Evolutionary conservation across 64 coral and sea anemone species (phyloP).

Genomic region (Montipora foliosa): DNA sequence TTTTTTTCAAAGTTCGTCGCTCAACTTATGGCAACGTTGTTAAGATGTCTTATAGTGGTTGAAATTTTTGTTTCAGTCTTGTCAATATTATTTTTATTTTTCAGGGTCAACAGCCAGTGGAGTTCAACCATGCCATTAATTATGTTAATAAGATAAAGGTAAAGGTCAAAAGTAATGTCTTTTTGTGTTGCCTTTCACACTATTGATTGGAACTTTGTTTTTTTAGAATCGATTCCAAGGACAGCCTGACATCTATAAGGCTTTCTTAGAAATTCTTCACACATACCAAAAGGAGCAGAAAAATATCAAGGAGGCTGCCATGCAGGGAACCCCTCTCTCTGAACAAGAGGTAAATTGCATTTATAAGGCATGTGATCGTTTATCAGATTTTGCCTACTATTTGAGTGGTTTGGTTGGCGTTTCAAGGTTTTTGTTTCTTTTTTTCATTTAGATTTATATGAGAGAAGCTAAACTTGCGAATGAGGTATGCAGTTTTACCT

Average conservation of each 20-base stretch:
- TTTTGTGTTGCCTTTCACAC: background rate
- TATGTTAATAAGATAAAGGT: conserved; percentile 99
- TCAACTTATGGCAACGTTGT: too few species aligned
- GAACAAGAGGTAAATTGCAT: conserved; percentile 87
- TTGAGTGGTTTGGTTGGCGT: background rate
- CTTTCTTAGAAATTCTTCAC: conserved; percentile 97
- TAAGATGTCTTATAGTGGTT: background rate
- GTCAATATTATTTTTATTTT: background rate
- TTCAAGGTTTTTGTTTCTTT: background rate
- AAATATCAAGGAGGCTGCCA: conserved; percentile 95
- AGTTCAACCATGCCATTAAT: conserved; percentile 99
- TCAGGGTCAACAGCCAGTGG: conserved; percentile 93
- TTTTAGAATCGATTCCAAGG: conserved; percentile 98
- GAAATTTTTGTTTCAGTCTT: background rate
- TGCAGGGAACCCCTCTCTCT: conserved; percentile 94
- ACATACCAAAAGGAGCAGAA: conserved; percentile 99
- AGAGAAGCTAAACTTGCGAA: conserved; percentile 97
- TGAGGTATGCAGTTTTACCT: conserved; percentile 65
- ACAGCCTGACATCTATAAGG: conserved; percentile 97
- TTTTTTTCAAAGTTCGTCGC: too few species aligned
- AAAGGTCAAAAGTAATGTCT: background rate
- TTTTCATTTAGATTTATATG: conserved; percentile 84
- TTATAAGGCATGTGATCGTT: too few species aligned
- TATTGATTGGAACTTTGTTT: background rate
- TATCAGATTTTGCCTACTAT: background rate